Conservation (phyloP, 2,888 invertebrate species). For the Dysmachus trigonus region DNA sequence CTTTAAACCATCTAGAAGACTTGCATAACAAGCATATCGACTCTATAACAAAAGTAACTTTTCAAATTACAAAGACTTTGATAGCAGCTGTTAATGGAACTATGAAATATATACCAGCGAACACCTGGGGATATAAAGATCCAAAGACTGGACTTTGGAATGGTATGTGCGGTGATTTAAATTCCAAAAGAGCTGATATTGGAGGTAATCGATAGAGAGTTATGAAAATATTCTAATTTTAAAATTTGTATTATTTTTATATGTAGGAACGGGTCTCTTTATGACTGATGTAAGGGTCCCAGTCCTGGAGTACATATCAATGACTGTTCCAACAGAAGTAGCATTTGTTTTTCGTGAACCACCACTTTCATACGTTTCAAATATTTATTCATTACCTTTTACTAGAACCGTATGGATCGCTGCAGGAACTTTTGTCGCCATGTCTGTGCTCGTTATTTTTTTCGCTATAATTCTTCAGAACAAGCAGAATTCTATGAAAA, state of each 20-base stretch:
- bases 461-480: neutral
- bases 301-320: conserved; percentile 68
- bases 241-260: neutral
- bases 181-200: conserved; percentile 68
- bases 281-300: conserved; percentile 58
- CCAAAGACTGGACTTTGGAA: conserved; percentile 69
- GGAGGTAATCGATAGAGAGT: conserved; percentile 57
- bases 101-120: conserved; percentile 66
- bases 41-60: conserved; percentile 73
- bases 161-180: conserved; percentile 72
- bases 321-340: conserved; percentile 67
- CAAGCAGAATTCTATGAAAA: neutral
- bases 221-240: neutral
- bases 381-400: conserved; percentile 75
- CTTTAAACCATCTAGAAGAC: conserved; percentile 64
- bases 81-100: conserved; percentile 69
- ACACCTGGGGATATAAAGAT: conserved; percentile 70
- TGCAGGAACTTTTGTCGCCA: conserved; percentile 65
- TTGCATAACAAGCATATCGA: conserved; percentile 66
- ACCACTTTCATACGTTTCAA: conserved; percentile 71
- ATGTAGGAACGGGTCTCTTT: conserved; percentile 64
- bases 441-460: conserved; percentile 43
- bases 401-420: conserved; percentile 71
- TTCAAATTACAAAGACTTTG: conserved; percentile 68
- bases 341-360: conserved; percentile 74